Percentiles rank a stretch among this genome's conserved stretches.
Conservation (phyloP, 2,888 invertebrate species). For the Metallyticus violacea region DNA sequence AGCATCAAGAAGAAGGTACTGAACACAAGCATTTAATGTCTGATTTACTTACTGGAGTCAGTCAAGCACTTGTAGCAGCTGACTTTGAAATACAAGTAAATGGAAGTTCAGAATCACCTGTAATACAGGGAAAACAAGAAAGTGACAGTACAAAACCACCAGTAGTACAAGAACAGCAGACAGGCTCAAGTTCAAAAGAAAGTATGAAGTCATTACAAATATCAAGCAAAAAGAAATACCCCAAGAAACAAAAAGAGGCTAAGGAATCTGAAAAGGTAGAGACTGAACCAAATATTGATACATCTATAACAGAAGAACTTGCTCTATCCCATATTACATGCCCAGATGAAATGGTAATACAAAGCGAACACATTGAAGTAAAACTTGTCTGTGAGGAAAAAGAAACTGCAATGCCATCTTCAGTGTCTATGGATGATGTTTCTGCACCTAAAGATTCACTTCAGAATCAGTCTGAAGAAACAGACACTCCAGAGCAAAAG, state of each 20-base stretch:
- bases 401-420: background rate
- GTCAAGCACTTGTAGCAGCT: background rate
- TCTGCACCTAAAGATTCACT: background rate
- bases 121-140: background rate
- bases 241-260: background rate
- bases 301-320: background rate
- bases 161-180: background rate
- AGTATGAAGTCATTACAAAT: background rate
- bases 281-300: background rate
- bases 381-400: background rate
- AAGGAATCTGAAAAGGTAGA: background rate
- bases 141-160: background rate
- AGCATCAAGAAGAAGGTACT: background rate
- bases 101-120: background rate
- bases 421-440: background rate
- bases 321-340: background rate
- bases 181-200: background rate
- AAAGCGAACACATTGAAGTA: background rate
- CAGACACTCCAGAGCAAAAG: background rate
- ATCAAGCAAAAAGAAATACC: background rate
- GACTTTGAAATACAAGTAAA: no score
- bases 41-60: background rate
- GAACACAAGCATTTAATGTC: background rate
- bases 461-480: background rate
- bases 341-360: background rate